phyloP scores from a whole-genome alignment of 2,888 invertebrate genomes.

The Belgica antarctica region DNA sequence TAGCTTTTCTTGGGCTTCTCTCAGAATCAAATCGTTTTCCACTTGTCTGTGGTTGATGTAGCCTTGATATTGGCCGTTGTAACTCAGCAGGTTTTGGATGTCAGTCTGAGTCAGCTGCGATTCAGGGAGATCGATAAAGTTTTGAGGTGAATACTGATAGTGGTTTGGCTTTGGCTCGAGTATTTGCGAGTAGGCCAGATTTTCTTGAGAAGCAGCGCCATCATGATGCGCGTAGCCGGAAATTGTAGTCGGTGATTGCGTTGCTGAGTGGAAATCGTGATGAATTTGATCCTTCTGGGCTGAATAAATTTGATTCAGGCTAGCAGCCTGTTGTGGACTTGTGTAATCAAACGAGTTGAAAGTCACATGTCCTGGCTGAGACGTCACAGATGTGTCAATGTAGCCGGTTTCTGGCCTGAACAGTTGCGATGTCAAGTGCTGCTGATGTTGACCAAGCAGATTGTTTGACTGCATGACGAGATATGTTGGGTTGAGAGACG shows the following conservation, averaged over 20 bases:
- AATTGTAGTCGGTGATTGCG: conserved; percentile 2
- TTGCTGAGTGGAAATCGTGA: conserved; percentile 20
- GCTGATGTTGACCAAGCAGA: conserved; percentile 53
- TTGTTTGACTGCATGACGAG: conserved; percentile 55
- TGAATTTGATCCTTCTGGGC: conserved; percentile 45
- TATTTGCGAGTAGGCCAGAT: neutral
- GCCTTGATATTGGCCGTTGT: conserved; percentile 22
- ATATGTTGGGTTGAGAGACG: conserved; percentile 54
- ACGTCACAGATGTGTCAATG: conserved; percentile 52
- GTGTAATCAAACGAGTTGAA: conserved; percentile 57
- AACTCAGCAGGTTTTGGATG: conserved; percentile 9
- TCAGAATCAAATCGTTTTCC: conserved; percentile 49
- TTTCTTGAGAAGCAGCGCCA: neutral
- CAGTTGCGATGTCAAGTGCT: conserved; percentile 50
- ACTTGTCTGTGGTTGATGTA: conserved; percentile 45
- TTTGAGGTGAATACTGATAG: conserved; percentile 27
- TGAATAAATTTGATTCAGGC: conserved; percentile 52
- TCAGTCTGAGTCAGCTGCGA: neutral
- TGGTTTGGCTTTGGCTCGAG: conserved; percentile 30
- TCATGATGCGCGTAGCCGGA: neutral
- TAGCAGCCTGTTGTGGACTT: conserved; percentile 54
- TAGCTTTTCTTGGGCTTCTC: conserved; percentile 47
- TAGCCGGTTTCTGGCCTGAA: conserved; percentile 59
- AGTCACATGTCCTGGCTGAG: conserved; percentile 53
- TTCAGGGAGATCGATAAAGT: conserved; percentile 34